A percentile compares a stretch with the other conserved stretches of the same genome.
Conservation (phyloP, 2,888 invertebrate species). For the Chrysolina haemoptera region DNA sequence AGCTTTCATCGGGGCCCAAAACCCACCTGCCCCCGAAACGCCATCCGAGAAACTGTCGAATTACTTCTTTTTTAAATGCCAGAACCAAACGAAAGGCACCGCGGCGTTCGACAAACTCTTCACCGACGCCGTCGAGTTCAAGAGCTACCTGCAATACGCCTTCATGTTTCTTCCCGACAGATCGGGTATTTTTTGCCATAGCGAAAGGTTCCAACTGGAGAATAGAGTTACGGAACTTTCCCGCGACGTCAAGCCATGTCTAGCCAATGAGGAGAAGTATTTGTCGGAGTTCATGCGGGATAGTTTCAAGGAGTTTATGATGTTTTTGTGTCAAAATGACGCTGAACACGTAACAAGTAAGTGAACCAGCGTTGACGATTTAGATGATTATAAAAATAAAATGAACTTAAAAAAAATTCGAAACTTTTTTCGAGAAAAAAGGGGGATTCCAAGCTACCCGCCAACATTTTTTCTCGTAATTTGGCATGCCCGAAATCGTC, state of each 20-base stretch:
- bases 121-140: conserved; percentile 35
- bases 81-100: conserved; percentile 32
- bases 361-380: neutral
- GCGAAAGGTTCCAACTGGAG: conserved; percentile 40
- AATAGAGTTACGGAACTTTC: conserved; percentile 39
- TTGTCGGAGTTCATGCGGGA: conserved; percentile 45
- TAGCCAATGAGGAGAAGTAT: conserved; percentile 46
- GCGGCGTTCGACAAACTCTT: conserved; percentile 38
- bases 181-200: conserved; percentile 44
- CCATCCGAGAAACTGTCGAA: conserved; percentile 32
- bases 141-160: conserved; percentile 40
- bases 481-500: too few relatives aligned
- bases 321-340: conserved; percentile 51
- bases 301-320: conserved; percentile 47
- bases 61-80: conserved; percentile 46
- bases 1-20: conserved; percentile 28
- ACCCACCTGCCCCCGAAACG: conserved; percentile 2
- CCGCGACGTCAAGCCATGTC: conserved; percentile 44
- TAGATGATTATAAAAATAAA: too few relatives aligned
- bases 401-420: too few relatives aligned
- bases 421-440: too few relatives aligned
- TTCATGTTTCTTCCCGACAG: conserved; percentile 45
- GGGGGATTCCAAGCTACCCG: too few relatives aligned
- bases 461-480: too few relatives aligned
- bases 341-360: conserved; percentile 48